phyloP scores from a whole-genome alignment of 2,888 invertebrate genomes.

The Troides helena region DNA sequence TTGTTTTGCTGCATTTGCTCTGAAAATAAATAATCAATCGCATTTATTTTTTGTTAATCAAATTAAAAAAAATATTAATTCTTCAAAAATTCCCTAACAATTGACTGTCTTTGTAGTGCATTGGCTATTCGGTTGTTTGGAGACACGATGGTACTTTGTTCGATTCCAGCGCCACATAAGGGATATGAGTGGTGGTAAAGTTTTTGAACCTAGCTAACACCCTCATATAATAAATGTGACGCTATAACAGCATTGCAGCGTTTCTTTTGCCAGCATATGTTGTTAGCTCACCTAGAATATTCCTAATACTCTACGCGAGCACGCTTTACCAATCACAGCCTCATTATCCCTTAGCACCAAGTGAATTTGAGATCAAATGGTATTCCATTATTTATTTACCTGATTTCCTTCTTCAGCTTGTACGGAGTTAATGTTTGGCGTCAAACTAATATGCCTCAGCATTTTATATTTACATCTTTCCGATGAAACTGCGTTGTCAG shows the following conservation, averaged over 20 bases:
- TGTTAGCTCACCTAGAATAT: too few relatives aligned
- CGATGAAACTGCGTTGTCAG: slow-evolving; percentile 43
- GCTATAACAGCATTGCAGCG: too few relatives aligned
- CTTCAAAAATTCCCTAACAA: background rate
- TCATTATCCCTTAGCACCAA: too few relatives aligned
- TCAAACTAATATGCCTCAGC: slow-evolving; percentile 65
- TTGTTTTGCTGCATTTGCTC: slow-evolving; percentile 83
- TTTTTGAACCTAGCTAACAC: too few relatives aligned
- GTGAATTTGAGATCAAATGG: background rate
- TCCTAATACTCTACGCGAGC: too few relatives aligned
- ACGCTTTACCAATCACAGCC: too few relatives aligned
- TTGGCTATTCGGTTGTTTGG: too few relatives aligned
- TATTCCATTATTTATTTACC: slow-evolving; percentile 42
- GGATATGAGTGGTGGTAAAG: too few relatives aligned
- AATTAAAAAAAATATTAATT: background rate
- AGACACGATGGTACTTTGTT: too few relatives aligned
- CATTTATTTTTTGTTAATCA: slow-evolving; percentile 1
- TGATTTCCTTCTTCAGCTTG: slow-evolving; percentile 74
- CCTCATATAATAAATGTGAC: too few relatives aligned
- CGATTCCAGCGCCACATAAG: too few relatives aligned
- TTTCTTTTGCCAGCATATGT: too few relatives aligned
- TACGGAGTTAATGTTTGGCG: slow-evolving; percentile 61
- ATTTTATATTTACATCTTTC: slow-evolving; percentile 63
- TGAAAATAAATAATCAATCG: slow-evolving; percentile 45
- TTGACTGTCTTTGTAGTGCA: background rate